Evolutionary conservation across 64 coral and sea anemone species (phyloP).

Genomic region (Dendrophyllia cribrosa): DNA sequence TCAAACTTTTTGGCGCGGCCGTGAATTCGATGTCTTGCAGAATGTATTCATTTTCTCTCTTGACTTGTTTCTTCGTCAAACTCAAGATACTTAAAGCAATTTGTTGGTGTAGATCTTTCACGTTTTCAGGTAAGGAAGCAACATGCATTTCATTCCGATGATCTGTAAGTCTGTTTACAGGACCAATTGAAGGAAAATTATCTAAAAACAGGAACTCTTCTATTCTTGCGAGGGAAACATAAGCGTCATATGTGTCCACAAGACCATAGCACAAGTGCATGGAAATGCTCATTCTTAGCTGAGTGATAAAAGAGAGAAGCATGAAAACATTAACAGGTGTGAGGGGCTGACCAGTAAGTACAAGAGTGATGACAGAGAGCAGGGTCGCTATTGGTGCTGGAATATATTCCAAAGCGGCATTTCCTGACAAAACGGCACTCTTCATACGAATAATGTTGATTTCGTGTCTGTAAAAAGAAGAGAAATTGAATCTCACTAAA

Average conservation of each 20-base stretch:
- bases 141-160: no score
- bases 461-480: not conserved
- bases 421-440: not conserved
- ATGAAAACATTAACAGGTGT: conserved; percentile 44
- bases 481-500: no score
- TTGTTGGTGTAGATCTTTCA: no score
- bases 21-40: no score
- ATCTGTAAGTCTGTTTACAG: no score
- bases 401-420: not conserved
- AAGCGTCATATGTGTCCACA: not conserved
- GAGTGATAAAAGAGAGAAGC: conserved; percentile 8
- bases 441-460: not conserved
- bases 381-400: not conserved
- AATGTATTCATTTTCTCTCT: no score
- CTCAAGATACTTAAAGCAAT: no score
- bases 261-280: not conserved
- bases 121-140: no score
- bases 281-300: not conserved
- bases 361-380: not conserved
- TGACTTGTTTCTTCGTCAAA: no score
- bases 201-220: not conserved
- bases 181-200: not conserved
- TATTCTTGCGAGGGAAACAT: not conserved
- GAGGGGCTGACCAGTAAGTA: conserved; percentile 37
- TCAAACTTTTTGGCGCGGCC: no score